Evolutionary conservation across 2,888 invertebrate species (phyloP).

Genomic region (Caenorhabditis virilis): DNA sequence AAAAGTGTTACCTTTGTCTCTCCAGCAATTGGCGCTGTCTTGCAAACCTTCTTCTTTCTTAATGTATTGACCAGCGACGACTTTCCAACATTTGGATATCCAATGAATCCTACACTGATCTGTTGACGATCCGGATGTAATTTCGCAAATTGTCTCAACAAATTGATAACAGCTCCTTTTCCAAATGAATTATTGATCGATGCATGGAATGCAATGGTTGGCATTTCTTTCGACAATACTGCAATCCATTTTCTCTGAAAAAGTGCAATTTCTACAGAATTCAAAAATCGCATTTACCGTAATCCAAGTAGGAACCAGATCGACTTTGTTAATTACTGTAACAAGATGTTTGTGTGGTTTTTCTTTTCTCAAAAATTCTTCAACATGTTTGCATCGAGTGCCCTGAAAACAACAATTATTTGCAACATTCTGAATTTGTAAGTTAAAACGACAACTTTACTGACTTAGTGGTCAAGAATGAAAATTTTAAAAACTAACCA

Average conservation of each 20-base stretch:
- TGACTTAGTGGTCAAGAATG: too few relatives aligned
- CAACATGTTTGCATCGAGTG: slow-evolving; percentile 88
- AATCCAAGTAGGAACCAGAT: slow-evolving; percentile 92
- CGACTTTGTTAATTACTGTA: slow-evolving; percentile 90
- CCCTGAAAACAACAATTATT: slow-evolving; percentile 21
- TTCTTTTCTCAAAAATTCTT: slow-evolving; percentile 80
- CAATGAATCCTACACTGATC: slow-evolving; percentile 97
- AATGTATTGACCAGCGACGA: slow-evolving; percentile 97
- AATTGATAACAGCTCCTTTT: slow-evolving; percentile 93
- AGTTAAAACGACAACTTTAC: neutral
- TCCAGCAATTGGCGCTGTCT: slow-evolving; percentile 96
- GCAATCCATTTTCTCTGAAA: slow-evolving; percentile 88
- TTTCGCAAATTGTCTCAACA: slow-evolving; percentile 91
- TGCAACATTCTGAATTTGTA: neutral
- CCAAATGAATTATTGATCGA: slow-evolving; percentile 98
- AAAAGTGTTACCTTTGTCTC: slow-evolving; percentile 72
- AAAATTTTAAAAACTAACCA: slow-evolving; percentile 77
- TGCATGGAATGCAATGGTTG: slow-evolving; percentile 97
- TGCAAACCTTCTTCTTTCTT: slow-evolving; percentile 94
- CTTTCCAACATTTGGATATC: slow-evolving; percentile 98
- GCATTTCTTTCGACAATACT: slow-evolving; percentile 89
- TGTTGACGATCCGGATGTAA: slow-evolving; percentile 88
- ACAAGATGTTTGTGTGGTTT: slow-evolving; percentile 96
- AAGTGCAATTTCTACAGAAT: neutral
- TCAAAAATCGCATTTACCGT: slow-evolving; percentile 73